Base-by-base conservation (phyloP, 2,888 invertebrate species). In the Brachycybe producta region DNA sequence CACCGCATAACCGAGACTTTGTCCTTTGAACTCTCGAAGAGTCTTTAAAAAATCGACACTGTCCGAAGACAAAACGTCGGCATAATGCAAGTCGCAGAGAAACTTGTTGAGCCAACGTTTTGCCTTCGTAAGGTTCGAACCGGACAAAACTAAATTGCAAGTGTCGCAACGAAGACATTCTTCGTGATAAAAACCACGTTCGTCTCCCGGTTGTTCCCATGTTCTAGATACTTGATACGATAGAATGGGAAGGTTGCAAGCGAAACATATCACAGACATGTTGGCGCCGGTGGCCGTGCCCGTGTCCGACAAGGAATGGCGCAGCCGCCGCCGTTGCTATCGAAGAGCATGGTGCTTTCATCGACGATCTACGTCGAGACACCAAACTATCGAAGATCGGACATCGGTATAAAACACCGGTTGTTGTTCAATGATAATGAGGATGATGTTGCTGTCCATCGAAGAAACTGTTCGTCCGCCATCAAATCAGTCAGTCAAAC, bases 41-140 rank as follows among this genome's bases (percentile, higher is more conserved):
- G 91, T 90, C 74, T 90, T 88, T 87, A 91, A 88, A 75, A 90
- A 91, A 77, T 91, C 90, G 63, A 87, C 85, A 75, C 86, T 87
- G 82, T 90, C 90, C 86, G 90, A 87, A 69, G 90, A 84, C 70
- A 88, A 85, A 61, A 90, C 88, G 83, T 91, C 91, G 65, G 88
- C 88, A 70, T 90, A 91, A 75, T 91, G 91, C 70, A 91, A 76
- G 72, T 90, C 88, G 80, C 91, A 91, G 71, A 90, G 80, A 70
- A 91, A 87, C 69, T 88, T 87, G 74, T 90, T 90, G 73, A 82
- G 78, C 35, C 52, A 52, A 17, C 60, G 56, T 51, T 60, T 46
- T 13, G 59, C 56, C 19, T 60, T 55, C 53, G 61, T 62, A 55
- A 64, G 62, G 70, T 87, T 88, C 62, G 85, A 84, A 60, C 90